phyloP scores from a whole-genome alignment of 2,113 vertebrate species.

The Microcebus tavaratra region DNA sequence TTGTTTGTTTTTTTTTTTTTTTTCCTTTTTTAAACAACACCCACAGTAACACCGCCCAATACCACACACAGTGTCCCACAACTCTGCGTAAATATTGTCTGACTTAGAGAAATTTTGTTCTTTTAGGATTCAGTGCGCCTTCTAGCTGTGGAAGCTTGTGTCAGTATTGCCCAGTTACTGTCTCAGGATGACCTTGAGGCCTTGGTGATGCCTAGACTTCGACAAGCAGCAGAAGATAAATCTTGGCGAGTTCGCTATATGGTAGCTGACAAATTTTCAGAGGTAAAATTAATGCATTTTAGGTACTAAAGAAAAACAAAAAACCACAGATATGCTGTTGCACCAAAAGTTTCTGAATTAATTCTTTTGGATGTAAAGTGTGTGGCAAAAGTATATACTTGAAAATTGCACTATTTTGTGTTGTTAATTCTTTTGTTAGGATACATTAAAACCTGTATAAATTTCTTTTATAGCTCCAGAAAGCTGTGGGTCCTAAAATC shows the following conservation, averaged over 20 bases:
- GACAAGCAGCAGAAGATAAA: conserved; percentile 93
- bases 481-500: conserved; percentile 93
- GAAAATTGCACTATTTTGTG: neutral
- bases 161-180: conserved; percentile 91
- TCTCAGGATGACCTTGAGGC: conserved; percentile 91
- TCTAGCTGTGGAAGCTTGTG: conserved; percentile 92
- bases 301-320: neutral
- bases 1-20: neutral
- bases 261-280: conserved; percentile 95
- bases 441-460: neutral
- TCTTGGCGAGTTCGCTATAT: conserved; percentile 96
- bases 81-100: neutral
- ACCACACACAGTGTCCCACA: neutral
- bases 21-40: neutral
- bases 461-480: conserved; percentile 89
- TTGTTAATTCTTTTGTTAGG: conserved; percentile 24
- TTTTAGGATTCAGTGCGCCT: conserved; percentile 88
- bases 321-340: neutral
- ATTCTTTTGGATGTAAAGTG: neutral
- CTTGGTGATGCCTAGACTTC: conserved; percentile 91
- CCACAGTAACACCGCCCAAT: neutral
- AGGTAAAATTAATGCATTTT: conserved; percentile 82
- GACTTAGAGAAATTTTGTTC: neutral
- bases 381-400: neutral
- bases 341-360: neutral